Evolutionary conservation across 2,113 vertebrate species (phyloP).

Genomic region (Regulus satrapa): DNA sequence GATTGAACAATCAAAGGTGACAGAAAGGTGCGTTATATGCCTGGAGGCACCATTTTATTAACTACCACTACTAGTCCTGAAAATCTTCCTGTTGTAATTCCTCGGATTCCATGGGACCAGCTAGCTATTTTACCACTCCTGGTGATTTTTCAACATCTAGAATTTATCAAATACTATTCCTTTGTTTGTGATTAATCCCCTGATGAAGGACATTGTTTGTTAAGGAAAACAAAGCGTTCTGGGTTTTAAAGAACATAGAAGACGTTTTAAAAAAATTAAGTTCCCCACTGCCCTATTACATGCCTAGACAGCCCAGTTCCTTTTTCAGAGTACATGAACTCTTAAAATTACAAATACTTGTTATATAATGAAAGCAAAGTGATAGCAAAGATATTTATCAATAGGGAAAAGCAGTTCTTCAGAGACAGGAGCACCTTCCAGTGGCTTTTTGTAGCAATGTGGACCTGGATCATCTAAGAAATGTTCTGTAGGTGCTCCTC

Average conservation of each 20-base stretch:
- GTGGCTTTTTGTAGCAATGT: background rate
- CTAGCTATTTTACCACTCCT: background rate
- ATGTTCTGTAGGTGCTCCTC: background rate
- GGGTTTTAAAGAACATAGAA: background rate
- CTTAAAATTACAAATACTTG: background rate
- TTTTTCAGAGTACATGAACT: background rate
- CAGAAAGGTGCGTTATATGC: background rate
- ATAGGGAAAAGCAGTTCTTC: background rate
- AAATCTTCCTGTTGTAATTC: background rate
- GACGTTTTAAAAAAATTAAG: background rate
- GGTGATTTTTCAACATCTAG: background rate
- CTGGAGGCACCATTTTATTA: background rate
- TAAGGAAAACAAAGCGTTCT: background rate
- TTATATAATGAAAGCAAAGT: background rate
- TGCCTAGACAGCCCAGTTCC: background rate
- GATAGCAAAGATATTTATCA: background rate
- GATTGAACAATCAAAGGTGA: background rate
- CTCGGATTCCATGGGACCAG: background rate
- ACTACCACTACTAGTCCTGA: background rate
- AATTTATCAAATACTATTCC: background rate
- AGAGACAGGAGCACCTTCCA: accelerated
- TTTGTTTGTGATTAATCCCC: background rate
- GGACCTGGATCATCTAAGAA: background rate
- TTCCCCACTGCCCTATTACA: background rate
- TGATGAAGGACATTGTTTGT: background rate